These are phyloP conservation scores for Euleptes europaea DNA, from an alignment of 2,113 vertebrate genomes.

Conservation along the genomic window DNA sequence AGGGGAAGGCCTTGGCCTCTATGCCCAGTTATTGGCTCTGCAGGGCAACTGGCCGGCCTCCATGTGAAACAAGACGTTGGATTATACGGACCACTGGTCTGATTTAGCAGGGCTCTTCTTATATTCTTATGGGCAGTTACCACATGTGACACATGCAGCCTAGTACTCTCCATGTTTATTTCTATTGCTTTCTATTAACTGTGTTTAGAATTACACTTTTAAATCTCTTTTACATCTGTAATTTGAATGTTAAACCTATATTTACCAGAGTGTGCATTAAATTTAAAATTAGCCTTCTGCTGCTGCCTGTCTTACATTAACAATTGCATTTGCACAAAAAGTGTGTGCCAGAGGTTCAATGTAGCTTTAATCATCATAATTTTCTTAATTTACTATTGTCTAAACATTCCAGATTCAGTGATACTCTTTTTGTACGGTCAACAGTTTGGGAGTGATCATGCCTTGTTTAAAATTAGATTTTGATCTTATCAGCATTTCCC, in stretches of 20 bases:
- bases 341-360: neutral
- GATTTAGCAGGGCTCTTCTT: no score
- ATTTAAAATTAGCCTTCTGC: neutral
- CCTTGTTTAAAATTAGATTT: neutral
- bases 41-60: no score
- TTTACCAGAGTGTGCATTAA: neutral
- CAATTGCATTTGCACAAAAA: neutral
- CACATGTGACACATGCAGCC: neutral
- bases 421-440: neutral
- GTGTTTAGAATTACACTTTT: neutral
- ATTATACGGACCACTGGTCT: no score
- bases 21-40: no score
- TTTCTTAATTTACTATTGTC: neutral
- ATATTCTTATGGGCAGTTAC: neutral
- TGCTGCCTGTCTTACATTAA: neutral
- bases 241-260: neutral
- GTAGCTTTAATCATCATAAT: neutral
- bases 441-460: neutral
- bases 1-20: no score
- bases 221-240: neutral
- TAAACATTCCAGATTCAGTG: neutral
- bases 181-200: neutral
- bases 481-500: neutral
- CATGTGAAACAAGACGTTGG: no score
- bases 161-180: neutral